Evolutionary conservation across 2,113 vertebrate species (phyloP), one percentile per base, ranked within the genome.

Genomic region (Corythoichthys haematopterus): DNA sequence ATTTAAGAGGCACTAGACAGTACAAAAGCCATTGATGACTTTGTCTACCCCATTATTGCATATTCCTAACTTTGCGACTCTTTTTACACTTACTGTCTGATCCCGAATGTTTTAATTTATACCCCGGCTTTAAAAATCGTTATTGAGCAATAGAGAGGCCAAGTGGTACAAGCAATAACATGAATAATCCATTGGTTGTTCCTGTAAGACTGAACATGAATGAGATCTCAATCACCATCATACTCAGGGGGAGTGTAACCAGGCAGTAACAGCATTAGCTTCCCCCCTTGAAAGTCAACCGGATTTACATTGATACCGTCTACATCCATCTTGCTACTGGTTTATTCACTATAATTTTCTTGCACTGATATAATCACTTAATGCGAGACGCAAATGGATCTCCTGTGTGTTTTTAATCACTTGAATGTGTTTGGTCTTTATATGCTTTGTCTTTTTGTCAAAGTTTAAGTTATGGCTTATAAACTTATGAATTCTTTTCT

Each of bases 121-220:
- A 69, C 51, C 73, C 61, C 0, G 51, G 50, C 68, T 81, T 80
- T 74, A 80, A 78, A 80, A 77, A 84, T 82, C 47, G 47, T 72
- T 78, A 80, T 78, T 58, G 77, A 79, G 76, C 82, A 77, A 76
- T 69, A 72, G 66, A 2, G 70, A 77, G 75, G 64, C 68, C 72
- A 87, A 79, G 71, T 72, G 71, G 75, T 81, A 69, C 69, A 66
- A 76, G 81, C 76, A 80, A 76, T 86, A 84, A 79, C 82, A 89
- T 85, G 84, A 90, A 89, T 88, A 88, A 88, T 87, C 87, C 80
- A 86, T 83, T 71, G 80, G 84, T 78, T 80, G 72, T 80, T 76
- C 82, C 78, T 80, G 81, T 75, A 77, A 69, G 75, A 80, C 74
- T n/a, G 47, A 78, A 43, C 69, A 72, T 70, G 64, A 85, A 81